Evolutionary conservation across 2,888 invertebrate genomes (phyloP).

Genomic region (Lissocephala sabroskyi): DNA sequence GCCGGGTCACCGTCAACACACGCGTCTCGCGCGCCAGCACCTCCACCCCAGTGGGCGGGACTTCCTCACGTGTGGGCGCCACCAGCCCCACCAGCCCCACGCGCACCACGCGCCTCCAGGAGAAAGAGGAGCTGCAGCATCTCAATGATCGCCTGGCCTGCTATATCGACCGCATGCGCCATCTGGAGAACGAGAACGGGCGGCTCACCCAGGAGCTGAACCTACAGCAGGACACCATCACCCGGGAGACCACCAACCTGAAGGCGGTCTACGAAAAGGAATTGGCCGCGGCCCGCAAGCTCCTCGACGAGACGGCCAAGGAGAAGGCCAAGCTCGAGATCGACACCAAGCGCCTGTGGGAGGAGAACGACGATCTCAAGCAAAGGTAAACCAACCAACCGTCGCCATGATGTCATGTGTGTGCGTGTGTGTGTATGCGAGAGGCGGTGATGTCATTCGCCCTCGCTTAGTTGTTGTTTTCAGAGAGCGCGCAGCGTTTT

Average conservation of each 20-base stretch:
- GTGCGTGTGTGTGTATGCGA: slow-evolving; percentile 2
- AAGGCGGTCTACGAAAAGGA: slow-evolving; percentile 95
- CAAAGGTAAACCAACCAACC: slow-evolving; percentile 74
- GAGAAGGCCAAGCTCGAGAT: slow-evolving; percentile 96
- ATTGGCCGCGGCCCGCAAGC: slow-evolving; percentile 89
- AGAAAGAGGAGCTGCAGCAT: slow-evolving; percentile 94
- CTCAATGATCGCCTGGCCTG: slow-evolving; percentile 96
- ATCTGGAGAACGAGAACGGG: slow-evolving; percentile 92
- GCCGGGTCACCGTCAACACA: slow-evolving; percentile 64
- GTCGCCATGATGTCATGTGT: slow-evolving; percentile 38
- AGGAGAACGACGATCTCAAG: slow-evolving; percentile 89
- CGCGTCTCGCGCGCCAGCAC: slow-evolving; percentile 67
- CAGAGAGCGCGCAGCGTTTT: neutral
- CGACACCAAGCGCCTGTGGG: slow-evolving; percentile 89
- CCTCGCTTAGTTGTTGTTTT: slow-evolving; percentile 12
- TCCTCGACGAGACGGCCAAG: slow-evolving; percentile 92
- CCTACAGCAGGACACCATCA: slow-evolving; percentile 87
- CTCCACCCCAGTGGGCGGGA: slow-evolving; percentile 61
- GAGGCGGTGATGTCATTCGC: slow-evolving; percentile 46
- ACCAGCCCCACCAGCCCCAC: slow-evolving; percentile 87
- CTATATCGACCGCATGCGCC: slow-evolving; percentile 95
- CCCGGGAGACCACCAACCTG: slow-evolving; percentile 90
- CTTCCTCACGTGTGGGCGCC: slow-evolving; percentile 48
- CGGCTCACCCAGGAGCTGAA: slow-evolving; percentile 87
- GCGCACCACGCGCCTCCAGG: slow-evolving; percentile 89